Conservation (phyloP, 2,888 invertebrate species). For the Drosophila koepferae region DNA sequence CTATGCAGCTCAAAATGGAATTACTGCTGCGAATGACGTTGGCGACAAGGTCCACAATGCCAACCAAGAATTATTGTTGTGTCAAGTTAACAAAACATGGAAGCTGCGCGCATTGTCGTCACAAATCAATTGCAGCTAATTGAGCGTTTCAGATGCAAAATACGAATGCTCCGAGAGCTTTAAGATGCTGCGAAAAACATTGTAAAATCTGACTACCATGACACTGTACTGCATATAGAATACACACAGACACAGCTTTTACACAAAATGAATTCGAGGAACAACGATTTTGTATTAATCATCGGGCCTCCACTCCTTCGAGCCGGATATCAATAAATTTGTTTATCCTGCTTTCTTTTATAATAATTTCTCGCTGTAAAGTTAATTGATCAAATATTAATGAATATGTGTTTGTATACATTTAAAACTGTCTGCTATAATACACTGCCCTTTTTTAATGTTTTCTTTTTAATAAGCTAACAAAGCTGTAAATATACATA, state of each 20-base stretch:
- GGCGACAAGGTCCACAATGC: constrained; percentile 6
- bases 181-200: background rate
- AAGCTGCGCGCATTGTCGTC: constrained; percentile 47
- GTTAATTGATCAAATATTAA: background rate
- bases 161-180: background rate
- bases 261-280: too few species aligned
- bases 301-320: too few species aligned
- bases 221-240: background rate
- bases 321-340: background rate
- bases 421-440: background rate
- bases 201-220: background rate
- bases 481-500: background rate
- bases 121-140: constrained; percentile 70
- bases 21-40: constrained; percentile 22
- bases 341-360: background rate
- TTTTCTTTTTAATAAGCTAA: background rate
- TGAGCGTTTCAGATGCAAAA: constrained; percentile 17
- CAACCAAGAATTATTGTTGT: constrained; percentile 38
- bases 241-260: too few species aligned
- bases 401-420: background rate
- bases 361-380: background rate
- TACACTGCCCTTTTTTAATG: background rate
- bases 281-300: too few species aligned
- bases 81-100: constrained; percentile 32
- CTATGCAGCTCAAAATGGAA: constrained; percentile 20